These are phyloP conservation scores for Himalopsyche japonica DNA, from an alignment of 2,888 invertebrate genomes.

Conservation along the genomic window DNA sequence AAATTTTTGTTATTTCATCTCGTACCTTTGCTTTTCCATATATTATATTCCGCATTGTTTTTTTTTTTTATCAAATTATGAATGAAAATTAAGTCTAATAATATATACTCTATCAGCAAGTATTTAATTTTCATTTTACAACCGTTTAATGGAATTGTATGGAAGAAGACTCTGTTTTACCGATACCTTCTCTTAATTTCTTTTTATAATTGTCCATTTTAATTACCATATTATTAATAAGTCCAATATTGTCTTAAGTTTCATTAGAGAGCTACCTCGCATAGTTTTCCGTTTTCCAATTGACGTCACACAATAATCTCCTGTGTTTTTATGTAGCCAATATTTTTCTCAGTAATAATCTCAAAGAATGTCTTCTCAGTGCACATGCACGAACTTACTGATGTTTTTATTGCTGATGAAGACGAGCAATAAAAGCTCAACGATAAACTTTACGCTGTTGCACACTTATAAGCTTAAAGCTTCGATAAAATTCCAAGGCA, in stretches of 20 bases:
- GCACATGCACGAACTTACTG: background rate
- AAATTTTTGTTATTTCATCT: background rate
- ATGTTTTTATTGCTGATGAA: background rate
- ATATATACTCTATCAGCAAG: too few relatives aligned
- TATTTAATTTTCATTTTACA: too few relatives aligned
- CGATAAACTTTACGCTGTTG: background rate
- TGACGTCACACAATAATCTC: background rate
- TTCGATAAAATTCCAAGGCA: background rate
- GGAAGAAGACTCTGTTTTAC: too few relatives aligned
- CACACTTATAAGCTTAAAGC: background rate
- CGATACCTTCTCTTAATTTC: too few relatives aligned
- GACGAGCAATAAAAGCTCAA: background rate
- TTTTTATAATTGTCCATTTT: too few relatives aligned
- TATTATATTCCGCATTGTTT: background rate
- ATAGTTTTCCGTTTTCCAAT: background rate
- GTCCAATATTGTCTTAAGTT: too few relatives aligned
- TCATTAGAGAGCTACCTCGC: too few relatives aligned
- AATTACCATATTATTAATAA: too few relatives aligned
- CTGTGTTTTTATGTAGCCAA: background rate
- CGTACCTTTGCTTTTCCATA: background rate
- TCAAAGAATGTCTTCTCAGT: background rate
- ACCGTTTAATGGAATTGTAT: too few relatives aligned
- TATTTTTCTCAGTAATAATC: background rate
- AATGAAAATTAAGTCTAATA: background rate
- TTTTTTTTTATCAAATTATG: background rate